Conservation (phyloP, 2,888 invertebrate species). For the Galerucella pusilla region DNA sequence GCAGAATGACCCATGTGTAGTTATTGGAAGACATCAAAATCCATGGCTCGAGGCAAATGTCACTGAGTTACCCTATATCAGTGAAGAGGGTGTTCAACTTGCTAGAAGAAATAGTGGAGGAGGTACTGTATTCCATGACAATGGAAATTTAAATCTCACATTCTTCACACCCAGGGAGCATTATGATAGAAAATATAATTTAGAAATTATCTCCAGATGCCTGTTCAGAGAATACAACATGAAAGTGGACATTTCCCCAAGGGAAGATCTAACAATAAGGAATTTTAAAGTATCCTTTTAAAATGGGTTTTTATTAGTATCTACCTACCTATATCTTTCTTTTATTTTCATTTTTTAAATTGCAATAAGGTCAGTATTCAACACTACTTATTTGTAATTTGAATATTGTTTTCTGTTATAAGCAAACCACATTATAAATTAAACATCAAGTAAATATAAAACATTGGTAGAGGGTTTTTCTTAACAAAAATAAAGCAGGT, state of each 20-base stretch:
- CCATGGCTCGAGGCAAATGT: constrained; percentile 94
- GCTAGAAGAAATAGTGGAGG: constrained; percentile 95
- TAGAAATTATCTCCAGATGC: constrained; percentile 86
- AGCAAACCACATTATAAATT: too few species aligned
- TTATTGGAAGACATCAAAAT: constrained; percentile 97
- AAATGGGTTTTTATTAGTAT: background rate
- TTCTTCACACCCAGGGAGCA: constrained; percentile 87
- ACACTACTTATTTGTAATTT: too few species aligned
- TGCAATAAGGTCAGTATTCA: too few species aligned
- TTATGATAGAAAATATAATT: constrained; percentile 88
- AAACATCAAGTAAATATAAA: too few species aligned
- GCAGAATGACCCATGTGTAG: constrained; percentile 94
- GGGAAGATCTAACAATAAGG: constrained; percentile 88
- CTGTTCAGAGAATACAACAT: constrained; percentile 85
- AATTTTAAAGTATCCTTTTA: constrained; percentile 78
- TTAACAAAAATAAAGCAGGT: constrained; percentile 70
- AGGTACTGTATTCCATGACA: constrained; percentile 96
- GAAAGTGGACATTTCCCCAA: constrained; percentile 78
- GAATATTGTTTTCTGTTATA: too few species aligned
- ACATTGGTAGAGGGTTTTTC: constrained; percentile 45
- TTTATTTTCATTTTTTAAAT: background rate
- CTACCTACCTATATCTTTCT: background rate
- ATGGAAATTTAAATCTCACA: constrained; percentile 91
- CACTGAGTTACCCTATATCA: constrained; percentile 67
- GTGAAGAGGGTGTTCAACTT: constrained; percentile 75